Percentiles rank a stretch among this genome's conserved stretches.
These are phyloP conservation scores for Myrmophylax atrothorax DNA, from an alignment of 2,113 vertebrate genomes.

Conservation along the genomic window DNA sequence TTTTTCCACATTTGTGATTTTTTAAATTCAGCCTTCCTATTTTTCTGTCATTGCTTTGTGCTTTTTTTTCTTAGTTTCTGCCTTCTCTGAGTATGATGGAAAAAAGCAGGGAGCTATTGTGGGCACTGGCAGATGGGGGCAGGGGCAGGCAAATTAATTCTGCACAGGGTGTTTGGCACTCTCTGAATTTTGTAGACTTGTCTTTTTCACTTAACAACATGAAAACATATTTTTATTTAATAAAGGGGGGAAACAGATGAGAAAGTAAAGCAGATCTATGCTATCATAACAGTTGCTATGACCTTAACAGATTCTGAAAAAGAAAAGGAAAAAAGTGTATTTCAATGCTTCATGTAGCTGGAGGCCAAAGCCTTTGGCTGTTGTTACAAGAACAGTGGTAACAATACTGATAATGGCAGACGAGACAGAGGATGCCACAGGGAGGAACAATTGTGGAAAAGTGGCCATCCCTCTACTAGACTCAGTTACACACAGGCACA, in stretches of 20 bases:
- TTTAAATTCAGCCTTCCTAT: constrained; percentile 4
- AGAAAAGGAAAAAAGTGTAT: background rate
- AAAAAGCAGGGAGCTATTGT: background rate
- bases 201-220: constrained; percentile 17
- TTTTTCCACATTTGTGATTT: constrained; percentile 6
- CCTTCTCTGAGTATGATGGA: background rate
- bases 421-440: background rate
- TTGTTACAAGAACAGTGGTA: background rate
- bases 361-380: constrained; percentile 5
- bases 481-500: background rate
- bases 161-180: background rate
- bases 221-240: constrained; percentile 38
- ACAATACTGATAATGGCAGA: background rate
- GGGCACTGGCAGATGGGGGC: background rate
- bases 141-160: background rate
- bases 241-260: background rate
- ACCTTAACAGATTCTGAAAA: constrained; percentile 6
- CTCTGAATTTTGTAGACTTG: background rate
- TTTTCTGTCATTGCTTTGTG: background rate
- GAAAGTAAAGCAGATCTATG: constrained; percentile 5
- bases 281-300: too few relatives aligned
- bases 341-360: background rate
- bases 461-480: background rate
- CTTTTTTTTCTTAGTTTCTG: background rate
- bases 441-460: background rate